Percentiles rank a stretch among this genome's conserved stretches.
Conservation (phyloP, 1,140 invertebrate species). For the Belonocnema kinseyi region DNA sequence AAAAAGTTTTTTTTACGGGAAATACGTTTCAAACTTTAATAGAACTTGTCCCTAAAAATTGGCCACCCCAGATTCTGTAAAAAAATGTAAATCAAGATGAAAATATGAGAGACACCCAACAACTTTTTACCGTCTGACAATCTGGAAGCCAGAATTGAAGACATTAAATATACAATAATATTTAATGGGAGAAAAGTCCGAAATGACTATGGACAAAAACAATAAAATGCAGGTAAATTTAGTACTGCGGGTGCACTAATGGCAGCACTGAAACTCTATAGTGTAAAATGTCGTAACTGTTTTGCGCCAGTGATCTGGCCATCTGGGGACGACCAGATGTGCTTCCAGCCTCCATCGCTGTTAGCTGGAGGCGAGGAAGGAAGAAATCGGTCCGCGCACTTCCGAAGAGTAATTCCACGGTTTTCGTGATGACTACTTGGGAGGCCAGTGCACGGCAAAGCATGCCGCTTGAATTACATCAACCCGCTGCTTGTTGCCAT, state of each 20-base stretch:
- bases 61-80: too few species aligned
- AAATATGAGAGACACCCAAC: too few species aligned
- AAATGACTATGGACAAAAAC: neutral
- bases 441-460: neutral
- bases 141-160: neutral
- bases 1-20: too few species aligned
- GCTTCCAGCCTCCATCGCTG: neutral
- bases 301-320: neutral
- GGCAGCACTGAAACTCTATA: neutral
- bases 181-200: neutral
- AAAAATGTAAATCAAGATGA: too few species aligned
- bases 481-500: slow-evolving; percentile 15
- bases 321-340: too few species aligned
- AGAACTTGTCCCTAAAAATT: too few species aligned
- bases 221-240: neutral
- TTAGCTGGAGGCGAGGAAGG: neutral
- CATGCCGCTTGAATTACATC: slow-evolving; percentile 9
- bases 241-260: neutral
- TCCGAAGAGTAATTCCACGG: slow-evolving; percentile 4
- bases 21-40: too few species aligned
- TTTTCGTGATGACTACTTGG: slow-evolving; percentile 33
- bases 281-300: neutral
- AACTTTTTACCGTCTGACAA: too few species aligned
- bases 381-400: neutral
- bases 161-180: slow-evolving; percentile 1